These are phyloP conservation scores for Rhizoglyphus robini DNA, from an alignment of 1,140 invertebrate genomes.

Conservation along the genomic window DNA sequence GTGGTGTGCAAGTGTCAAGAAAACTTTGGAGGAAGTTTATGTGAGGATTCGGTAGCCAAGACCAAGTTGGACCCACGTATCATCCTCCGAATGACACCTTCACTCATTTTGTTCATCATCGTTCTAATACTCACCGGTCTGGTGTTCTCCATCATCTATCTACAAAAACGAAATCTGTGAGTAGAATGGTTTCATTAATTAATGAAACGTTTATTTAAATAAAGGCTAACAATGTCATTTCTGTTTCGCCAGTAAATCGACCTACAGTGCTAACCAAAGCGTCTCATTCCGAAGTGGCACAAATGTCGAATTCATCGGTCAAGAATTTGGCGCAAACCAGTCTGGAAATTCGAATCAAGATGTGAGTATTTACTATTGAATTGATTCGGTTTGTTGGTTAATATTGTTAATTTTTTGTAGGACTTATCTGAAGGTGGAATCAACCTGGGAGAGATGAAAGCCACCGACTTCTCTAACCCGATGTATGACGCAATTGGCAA, in stretches of 20 bases:
- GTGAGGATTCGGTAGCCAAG: constrained; percentile 42
- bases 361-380: neutral
- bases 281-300: constrained; percentile 90
- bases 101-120: constrained; percentile 64
- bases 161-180: constrained; percentile 53
- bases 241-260: constrained; percentile 24
- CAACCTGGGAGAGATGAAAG: constrained; percentile 50
- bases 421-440: constrained; percentile 58
- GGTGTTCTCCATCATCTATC: constrained; percentile 48
- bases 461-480: constrained; percentile 81
- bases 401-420: constrained; percentile 30
- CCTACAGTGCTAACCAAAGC: constrained; percentile 61
- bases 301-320: constrained; percentile 63
- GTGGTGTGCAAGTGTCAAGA: constrained; percentile 53
- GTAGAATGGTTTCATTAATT: constrained; percentile 14
- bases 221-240: constrained; percentile 12
- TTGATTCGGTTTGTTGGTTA: constrained; percentile 16
- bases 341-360: constrained; percentile 28
- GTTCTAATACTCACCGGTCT: constrained; percentile 57
- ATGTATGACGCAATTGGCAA: constrained; percentile 67
- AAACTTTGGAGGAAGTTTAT: constrained; percentile 51
- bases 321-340: constrained; percentile 26
- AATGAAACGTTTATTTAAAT: constrained; percentile 6
- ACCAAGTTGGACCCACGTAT: constrained; percentile 7
- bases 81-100: constrained; percentile 25